phyloP scores from a whole-genome alignment of 1,140 invertebrate genomes.

The Adelges cooleyi region DNA sequence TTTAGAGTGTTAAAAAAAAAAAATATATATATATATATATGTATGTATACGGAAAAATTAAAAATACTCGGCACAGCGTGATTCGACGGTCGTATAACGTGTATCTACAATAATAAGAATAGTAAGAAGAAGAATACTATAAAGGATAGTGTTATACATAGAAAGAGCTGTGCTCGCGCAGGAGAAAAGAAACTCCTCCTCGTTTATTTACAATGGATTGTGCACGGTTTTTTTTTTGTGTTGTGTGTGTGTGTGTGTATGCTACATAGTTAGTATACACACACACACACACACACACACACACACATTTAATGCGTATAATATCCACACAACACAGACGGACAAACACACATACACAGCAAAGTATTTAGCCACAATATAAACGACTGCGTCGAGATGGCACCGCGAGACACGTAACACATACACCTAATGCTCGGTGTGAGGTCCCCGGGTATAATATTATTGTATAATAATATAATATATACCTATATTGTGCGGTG shows the following conservation, averaged over 20 bases:
- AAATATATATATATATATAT: too few relatives aligned
- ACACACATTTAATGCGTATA: not conserved
- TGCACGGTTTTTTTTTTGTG: not conserved
- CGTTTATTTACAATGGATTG: constrained; percentile 22
- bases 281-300: not conserved
- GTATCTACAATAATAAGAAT: not conserved
- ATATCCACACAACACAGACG: too few relatives aligned
- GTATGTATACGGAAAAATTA: not conserved
- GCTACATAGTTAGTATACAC: not conserved
- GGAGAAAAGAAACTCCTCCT: not conserved
- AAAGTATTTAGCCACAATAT: constrained; percentile 18
- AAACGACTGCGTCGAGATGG: not conserved
- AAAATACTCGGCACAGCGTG: constrained; percentile 9
- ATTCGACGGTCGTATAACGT: not conserved
- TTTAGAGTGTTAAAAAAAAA: too few relatives aligned
- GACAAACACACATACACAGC: too few relatives aligned
- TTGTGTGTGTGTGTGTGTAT: not conserved
- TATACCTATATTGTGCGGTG: too few relatives aligned
- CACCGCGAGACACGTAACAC: not conserved
- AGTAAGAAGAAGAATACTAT: not conserved
- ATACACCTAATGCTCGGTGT: too few relatives aligned
- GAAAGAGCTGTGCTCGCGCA: too few relatives aligned
- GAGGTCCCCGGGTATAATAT: not conserved
- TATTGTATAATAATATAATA: too few relatives aligned
- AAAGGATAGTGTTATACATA: not conserved